phyloP scores from a whole-genome alignment of 2,113 vertebrate species.

The Etia nguti region DNA sequence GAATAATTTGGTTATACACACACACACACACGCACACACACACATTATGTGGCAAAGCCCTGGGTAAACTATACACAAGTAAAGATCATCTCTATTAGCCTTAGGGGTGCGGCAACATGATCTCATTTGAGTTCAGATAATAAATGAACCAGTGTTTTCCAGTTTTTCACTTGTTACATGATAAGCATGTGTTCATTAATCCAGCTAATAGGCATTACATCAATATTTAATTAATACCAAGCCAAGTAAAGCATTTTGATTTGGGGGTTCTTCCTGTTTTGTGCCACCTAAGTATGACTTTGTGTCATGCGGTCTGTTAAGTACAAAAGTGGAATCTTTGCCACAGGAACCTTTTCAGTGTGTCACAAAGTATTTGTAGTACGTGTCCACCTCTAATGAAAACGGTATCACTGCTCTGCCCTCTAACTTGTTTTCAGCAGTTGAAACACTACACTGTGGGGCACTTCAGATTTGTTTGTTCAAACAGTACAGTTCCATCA shows the following conservation, averaged over 20 bases:
- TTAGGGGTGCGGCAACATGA: background rate
- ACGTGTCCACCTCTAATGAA: background rate
- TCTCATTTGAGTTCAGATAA: background rate
- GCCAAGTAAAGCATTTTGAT: background rate
- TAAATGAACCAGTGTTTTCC: background rate
- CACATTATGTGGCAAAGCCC: background rate
- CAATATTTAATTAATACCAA: background rate
- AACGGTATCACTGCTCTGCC: background rate
- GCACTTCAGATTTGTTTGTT: background rate
- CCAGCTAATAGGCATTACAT: background rate
- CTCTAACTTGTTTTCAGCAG: background rate
- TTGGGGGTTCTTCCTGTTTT: background rate
- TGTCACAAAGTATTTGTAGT: background rate
- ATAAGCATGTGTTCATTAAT: background rate
- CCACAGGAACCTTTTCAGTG: background rate
- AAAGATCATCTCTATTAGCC: background rate
- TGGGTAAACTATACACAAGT: background rate
- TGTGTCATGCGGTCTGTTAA: background rate
- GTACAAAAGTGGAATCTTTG: background rate
- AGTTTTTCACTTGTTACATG: background rate
- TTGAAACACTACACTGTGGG: background rate
- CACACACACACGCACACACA: background rate
- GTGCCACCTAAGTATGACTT: background rate
- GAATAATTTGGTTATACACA: constrained; percentile 10
- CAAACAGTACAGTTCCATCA: background rate